Evolutionary conservation across 2,113 vertebrate species (phyloP).

Genomic region (Phrynosoma blainvillii): DNA sequence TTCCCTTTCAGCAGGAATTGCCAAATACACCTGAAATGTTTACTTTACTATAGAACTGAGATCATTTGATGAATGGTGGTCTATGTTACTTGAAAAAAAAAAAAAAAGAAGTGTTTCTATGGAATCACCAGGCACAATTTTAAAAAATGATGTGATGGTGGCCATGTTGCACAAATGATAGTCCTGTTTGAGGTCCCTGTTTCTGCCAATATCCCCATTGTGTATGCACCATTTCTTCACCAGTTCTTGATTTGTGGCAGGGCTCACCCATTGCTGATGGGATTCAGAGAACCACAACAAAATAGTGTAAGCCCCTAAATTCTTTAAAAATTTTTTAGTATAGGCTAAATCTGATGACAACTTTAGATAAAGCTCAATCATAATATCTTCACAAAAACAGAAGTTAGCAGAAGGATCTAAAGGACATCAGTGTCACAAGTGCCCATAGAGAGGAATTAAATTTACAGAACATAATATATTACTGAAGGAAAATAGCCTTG

Average conservation of each 20-base stretch:
- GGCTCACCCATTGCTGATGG: not conserved
- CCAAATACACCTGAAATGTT: not conserved
- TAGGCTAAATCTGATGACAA: not conserved
- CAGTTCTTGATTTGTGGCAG: too few relatives aligned
- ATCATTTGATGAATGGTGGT: not conserved
- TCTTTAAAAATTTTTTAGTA: not conserved
- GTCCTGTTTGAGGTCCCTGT: too few relatives aligned
- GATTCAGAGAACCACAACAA: not conserved
- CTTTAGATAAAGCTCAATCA: not conserved
- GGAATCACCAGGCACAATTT: too few relatives aligned
- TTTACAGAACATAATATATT: not conserved
- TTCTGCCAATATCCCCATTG: too few relatives aligned
- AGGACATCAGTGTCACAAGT: not conserved
- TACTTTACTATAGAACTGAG: not conserved
- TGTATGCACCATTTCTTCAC: too few relatives aligned
- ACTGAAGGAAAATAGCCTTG: conserved; percentile 21
- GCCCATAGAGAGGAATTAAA: conserved; percentile 9
- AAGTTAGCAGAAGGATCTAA: conserved; percentile 15
- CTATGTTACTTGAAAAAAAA: too few relatives aligned
- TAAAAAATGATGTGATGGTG: too few relatives aligned
- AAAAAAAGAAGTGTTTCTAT: too few relatives aligned
- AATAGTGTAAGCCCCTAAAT: not conserved
- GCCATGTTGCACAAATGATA: too few relatives aligned
- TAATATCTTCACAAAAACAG: not conserved
- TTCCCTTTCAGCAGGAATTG: not conserved